phyloP scores from a whole-genome alignment of 2,888 invertebrate genomes.

The Stenichneumon culpator region DNA sequence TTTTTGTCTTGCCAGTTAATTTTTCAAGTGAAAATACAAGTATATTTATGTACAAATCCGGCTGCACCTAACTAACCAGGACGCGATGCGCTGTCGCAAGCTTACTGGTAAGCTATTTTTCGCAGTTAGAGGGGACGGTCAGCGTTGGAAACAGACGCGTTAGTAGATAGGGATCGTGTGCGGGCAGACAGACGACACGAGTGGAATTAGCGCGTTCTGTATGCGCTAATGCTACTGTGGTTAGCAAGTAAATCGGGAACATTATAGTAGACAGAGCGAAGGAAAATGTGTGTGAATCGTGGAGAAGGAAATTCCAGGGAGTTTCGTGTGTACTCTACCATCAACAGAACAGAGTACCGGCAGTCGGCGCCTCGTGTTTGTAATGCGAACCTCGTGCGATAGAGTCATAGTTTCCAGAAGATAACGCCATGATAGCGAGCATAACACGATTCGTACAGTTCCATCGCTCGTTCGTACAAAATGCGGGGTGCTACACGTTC shows the following conservation, averaged over 20 bases:
- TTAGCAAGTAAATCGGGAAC: constrained; percentile 24
- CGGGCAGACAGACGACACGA: constrained; percentile 36
- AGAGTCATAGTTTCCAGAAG: constrained; percentile 64
- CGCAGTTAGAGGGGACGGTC: background rate
- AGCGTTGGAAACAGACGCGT: constrained; percentile 14
- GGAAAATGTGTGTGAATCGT: constrained; percentile 43
- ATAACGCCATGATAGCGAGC: constrained; percentile 64
- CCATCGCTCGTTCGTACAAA: constrained; percentile 48
- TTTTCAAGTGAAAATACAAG: background rate
- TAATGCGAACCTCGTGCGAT: constrained; percentile 61
- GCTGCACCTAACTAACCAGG: constrained; percentile 5
- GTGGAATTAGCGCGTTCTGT: constrained; percentile 45
- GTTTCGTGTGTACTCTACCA: constrained; percentile 24
- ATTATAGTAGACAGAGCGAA: background rate
- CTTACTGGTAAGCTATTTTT: constrained; percentile 16
- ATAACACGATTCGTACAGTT: constrained; percentile 62
- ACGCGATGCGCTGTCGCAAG: constrained; percentile 5
- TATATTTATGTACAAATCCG: background rate
- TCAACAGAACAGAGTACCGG: constrained; percentile 2
- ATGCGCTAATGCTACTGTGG: constrained; percentile 34
- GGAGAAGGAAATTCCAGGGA: constrained; percentile 1
- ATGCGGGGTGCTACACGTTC: constrained; percentile 18
- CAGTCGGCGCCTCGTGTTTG: constrained; percentile 50
- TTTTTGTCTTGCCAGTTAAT: background rate
- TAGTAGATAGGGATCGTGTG: constrained; percentile 35